Evolutionary conservation across 1,140 invertebrate genomes (phyloP), one percentile per base, ranked within the genome.

Genomic region (Drosophila subobscura): DNA sequence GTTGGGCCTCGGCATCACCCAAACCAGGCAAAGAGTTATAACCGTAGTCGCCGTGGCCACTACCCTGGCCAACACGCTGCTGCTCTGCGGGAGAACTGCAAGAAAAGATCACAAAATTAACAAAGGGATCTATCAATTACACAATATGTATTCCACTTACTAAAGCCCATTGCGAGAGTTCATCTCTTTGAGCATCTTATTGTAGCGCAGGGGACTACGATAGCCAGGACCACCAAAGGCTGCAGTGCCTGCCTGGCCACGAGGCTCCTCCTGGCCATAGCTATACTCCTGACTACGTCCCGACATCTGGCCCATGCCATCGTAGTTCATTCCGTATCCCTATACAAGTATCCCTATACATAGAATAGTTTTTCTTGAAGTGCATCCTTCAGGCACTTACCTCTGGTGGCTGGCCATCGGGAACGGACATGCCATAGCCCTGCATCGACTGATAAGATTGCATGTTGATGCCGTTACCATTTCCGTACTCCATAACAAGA

Each of bases 131-230:
- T 56, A 14, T 8, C 4, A 12, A 54, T 37, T 25, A 14, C 7
- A 3, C 29, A 0, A 6, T 2, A 44, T 50, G 1, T 3, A 12
- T 40, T 40, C 2, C 0, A 52, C 83, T 54, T 20, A 86, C 81
- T 86, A 88, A 12, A 86, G 74, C 2, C 81, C 81, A 23, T 86
- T 86, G 44, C 81, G 81, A 0, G 81, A 86, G 50, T 88, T 86
- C 83, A 86, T 86, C 22, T 88, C 81, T 2, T 58, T 54, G 4
- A 86, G 25, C 1, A 68, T 51, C 12, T 83, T 88, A 14, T 16
- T 52, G 58, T 86, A 88, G 2, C 81, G 74, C 37, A 86, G 27
- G 1, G 81, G 60, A 41, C 81, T 88, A 25, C 81, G 81, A 47
- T 86, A 86, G 0, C 81, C 81, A 3, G 81, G 58, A 5, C 81